Percentiles rank a stretch among this genome's conserved stretches.
These are phyloP conservation scores for Gymnodraco acuticeps DNA, from an alignment of 2,797 vertebrate species.

Conservation along the genomic window DNA sequence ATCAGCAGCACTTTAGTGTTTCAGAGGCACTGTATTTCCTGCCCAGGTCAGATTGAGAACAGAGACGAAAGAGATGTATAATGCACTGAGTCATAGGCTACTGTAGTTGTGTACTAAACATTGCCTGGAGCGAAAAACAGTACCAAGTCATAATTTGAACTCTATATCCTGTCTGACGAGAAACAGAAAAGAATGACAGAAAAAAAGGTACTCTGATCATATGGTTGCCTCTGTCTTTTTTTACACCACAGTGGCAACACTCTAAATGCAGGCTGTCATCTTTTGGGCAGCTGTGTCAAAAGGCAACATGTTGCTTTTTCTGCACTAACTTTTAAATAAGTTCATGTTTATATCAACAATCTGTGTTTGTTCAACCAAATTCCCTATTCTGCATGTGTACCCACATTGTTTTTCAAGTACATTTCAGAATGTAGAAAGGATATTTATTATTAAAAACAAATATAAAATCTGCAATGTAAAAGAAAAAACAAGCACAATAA, in stretches of 20 bases:
- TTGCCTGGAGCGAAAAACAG: constrained; percentile 42
- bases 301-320: constrained; percentile 39
- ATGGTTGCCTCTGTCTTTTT: constrained; percentile 48
- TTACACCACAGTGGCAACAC: constrained; percentile 56
- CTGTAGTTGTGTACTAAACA: constrained; percentile 63
- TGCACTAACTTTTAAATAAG: constrained; percentile 14
- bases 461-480: background rate
- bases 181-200: constrained; percentile 56
- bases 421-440: constrained; percentile 10
- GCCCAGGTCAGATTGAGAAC: constrained; percentile 68
- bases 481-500: background rate
- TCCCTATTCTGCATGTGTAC: constrained; percentile 17
- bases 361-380: constrained; percentile 20
- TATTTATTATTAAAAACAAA: constrained; percentile 19
- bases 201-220: constrained; percentile 34
- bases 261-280: constrained; percentile 41
- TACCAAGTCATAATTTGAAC: constrained; percentile 65
- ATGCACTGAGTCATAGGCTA: constrained; percentile 68
- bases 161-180: constrained; percentile 60
- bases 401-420: constrained; percentile 2
- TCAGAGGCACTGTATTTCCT: constrained; percentile 62
- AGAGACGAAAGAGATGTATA: constrained; percentile 60
- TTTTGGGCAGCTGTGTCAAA: constrained; percentile 43
- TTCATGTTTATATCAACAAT: constrained; percentile 39
- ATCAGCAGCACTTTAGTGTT: constrained; percentile 74